A percentile compares a stretch with the other conserved stretches of the same genome.
Evolutionary conservation across 2,888 invertebrate genomes (phyloP).

Genomic region (Coremacera marginata): DNA sequence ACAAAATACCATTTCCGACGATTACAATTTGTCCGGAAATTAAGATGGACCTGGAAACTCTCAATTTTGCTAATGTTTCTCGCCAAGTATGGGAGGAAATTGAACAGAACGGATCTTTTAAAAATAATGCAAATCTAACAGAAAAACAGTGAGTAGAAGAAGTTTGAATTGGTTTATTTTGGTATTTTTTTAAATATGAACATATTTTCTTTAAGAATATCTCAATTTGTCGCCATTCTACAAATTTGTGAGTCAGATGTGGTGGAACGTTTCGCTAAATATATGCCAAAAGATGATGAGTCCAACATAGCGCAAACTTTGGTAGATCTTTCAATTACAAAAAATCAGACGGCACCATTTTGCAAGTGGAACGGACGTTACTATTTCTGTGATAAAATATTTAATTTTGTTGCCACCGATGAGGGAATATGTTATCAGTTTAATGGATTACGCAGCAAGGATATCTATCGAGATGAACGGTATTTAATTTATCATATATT

Average conservation of each 20-base stretch:
- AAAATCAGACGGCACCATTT: constrained; percentile 63
- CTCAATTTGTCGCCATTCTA: constrained; percentile 60
- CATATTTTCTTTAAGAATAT: constrained; percentile 47
- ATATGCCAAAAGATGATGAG: constrained; percentile 50
- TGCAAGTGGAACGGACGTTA: constrained; percentile 65
- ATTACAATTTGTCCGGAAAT: constrained; percentile 67
- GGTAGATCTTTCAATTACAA: constrained; percentile 59
- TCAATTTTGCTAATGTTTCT: constrained; percentile 60
- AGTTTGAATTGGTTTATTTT: no score
- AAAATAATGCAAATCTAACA: constrained; percentile 47
- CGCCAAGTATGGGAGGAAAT: constrained; percentile 53
- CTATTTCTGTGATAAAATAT: constrained; percentile 63
- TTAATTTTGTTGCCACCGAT: constrained; percentile 64
- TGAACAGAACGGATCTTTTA: constrained; percentile 44
- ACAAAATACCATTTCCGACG: constrained; percentile 65
- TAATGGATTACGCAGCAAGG: constrained; percentile 61
- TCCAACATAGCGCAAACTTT: constrained; percentile 55
- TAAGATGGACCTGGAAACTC: constrained; percentile 62
- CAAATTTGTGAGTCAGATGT: constrained; percentile 66
- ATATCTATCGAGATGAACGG: constrained; percentile 61
- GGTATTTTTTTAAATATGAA: no score
- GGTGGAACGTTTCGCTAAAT: constrained; percentile 53
- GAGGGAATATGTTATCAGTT: constrained; percentile 68
- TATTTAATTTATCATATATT: constrained; percentile 16
- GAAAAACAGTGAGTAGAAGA: constrained; percentile 49